Evolutionary conservation across 2,888 invertebrate genomes (phyloP), one percentile per base, ranked within the genome.

Genomic region (Ctenicera cuprea): DNA sequence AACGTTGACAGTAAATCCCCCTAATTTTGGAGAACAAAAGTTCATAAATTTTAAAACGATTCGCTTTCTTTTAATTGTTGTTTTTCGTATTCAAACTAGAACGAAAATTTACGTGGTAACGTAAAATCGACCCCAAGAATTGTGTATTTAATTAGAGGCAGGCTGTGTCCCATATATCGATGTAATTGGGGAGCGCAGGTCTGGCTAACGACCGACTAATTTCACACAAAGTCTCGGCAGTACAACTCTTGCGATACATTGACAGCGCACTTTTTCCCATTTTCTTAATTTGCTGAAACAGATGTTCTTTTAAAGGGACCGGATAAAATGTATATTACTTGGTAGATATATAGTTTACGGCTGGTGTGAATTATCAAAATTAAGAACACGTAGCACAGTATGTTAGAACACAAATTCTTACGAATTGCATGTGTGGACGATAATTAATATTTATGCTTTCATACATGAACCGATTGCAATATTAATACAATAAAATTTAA

Each of bases 131-230:
- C 18, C 65, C 12, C 30, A 74, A 48, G 76, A 80, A 76, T 80
- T 79, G 78, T 77, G 77, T 76, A 77, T 80, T 79, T 80, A 80
- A 80, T 80, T 80, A 79, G 71, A 69, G 75, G 76, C 73, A 68
- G 71, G 74, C 69, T 72, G 75, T 76, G 78, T 74, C 77, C 79
- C 78, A 80, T 79, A 78, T 77, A 79, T 80, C 71, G 76, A 71
- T 71, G 77, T 79, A 80, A 80, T 79, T 77, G 79, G 68, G 76
- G 69, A 69, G 69, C 73, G 69, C 72, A 75, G 74, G 74, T 77
- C 77, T 75, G 67, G 78, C 75, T 76, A 79, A 79, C 79, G 80
- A 77, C 75, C 77, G 76, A 74, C 80, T 79, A 78, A 80, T 80
- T 80, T 77, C 76, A 73, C 73, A 73, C 64, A 73, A 68, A 63